Base-by-base conservation (phyloP, 2,113 vertebrate species). In the Catharus minimus region DNA sequence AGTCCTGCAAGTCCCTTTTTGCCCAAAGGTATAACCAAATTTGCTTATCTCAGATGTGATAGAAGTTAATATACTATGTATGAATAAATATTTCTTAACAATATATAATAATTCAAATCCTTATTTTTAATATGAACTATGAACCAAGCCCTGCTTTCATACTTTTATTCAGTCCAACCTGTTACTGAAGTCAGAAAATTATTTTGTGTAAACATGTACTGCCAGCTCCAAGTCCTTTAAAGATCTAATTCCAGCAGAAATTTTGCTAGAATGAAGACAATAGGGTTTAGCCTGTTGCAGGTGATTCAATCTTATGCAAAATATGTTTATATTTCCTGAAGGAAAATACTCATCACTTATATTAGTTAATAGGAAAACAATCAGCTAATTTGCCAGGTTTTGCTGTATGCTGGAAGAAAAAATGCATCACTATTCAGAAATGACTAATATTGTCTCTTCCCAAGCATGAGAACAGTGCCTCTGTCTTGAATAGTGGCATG, bases 291-390 rank as follows among this genome's bases (percentile, higher is more conserved):
- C 9, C 26, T 67, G 27, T 71, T 78, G 52, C 73, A 86, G 62
- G 68, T 74, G 20, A 82, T 74, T 92, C 33, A 77, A 4, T 72
- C 26, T 82, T 58, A 58, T 82, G 72, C 47, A 91, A 90, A 82
- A 69, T 7, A 57, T 91, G 76, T 94, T 93, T 87, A 30, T 82
- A 66, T 85, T 91, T 92, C 81, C 75, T 21, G 5, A 88, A 93
- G 23, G 28, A 89, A 92, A 94, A 94, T 90, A 58, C 38, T 84
- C 64, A 84, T 73, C 81, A 49, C 9, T 66, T 43, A 12, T 57
- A 67, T 44, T 44, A 60, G 24, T 69, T 88, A 95, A 89, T 23
- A 69, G 41, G 60, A 80, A 91, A 93, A 84, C 28, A 90, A 87
- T 64, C 53, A 85, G 7, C 41, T 82, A 49, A 91, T 94, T 92